A percentile compares a stretch with the other conserved stretches of the same genome.
phyloP scores from a whole-genome alignment of 2,797 vertebrate genomes.

The Neosilurus mollespiculum region DNA sequence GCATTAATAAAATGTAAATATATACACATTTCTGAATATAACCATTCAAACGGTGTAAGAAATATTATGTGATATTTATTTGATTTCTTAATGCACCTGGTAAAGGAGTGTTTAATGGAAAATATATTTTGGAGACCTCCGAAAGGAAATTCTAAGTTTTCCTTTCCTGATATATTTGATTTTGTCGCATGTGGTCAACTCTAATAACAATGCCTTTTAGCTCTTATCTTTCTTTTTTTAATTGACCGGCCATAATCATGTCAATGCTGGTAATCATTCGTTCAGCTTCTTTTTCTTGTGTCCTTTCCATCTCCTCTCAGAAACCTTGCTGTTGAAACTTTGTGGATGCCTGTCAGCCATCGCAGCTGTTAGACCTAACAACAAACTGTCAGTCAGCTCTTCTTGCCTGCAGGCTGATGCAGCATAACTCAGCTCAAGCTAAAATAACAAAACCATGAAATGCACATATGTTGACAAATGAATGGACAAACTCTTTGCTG shows the following conservation, averaged over 20 bases:
- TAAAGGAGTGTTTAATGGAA: not conserved
- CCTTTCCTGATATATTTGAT: not conserved
- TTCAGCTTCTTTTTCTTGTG: not conserved
- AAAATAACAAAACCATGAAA: constrained; percentile 72
- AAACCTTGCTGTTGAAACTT: constrained; percentile 31
- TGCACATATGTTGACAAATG: constrained; percentile 63
- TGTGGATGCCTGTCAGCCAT: constrained; percentile 58
- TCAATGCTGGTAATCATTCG: not conserved
- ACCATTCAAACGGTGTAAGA: not conserved
- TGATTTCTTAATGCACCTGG: not conserved
- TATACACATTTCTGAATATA: not conserved
- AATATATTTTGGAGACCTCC: not conserved
- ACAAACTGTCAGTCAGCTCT: constrained; percentile 57
- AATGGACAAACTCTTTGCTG: constrained; percentile 39
- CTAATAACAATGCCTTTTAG: not conserved
- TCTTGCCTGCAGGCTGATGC: constrained; percentile 51
- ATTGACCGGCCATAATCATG: not conserved
- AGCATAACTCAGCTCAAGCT: constrained; percentile 63
- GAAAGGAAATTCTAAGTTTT: not conserved
- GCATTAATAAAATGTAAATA: not conserved
- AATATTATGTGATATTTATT: not conserved
- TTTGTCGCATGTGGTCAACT: too few relatives aligned
- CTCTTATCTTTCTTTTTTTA: not conserved
- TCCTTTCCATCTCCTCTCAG: constrained; percentile 12
- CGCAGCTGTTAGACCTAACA: constrained; percentile 52